Base-by-base conservation (phyloP, 35 echinoderm and acorn worm species). In the Anneissia japonica region DNA sequence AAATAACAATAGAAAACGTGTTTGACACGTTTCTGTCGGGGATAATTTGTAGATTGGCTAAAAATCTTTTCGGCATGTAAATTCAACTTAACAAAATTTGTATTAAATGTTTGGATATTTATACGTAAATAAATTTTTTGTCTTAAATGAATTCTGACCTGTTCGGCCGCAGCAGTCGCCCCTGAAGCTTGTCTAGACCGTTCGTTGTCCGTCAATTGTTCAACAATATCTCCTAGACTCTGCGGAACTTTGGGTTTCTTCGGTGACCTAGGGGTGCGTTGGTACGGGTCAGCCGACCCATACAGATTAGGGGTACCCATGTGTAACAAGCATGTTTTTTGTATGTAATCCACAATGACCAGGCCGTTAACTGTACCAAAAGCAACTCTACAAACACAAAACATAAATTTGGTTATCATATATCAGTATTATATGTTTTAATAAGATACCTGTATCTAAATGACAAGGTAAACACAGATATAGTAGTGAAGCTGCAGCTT, bases 281-380 rank as follows among this genome's bases (percentile, higher is more conserved):
- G 92, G 82, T 99, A 99, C 32, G 96, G 96, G 46, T 99, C 96
- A 19, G 92, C 92, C 46, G 96, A 99, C 5, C 96, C 96, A 39
- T 99, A 99, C 55, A 99, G 92, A 75, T 99, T 92, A 26, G 96
- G 96, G 36, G 95, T 98, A 32, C 96, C 96, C 96, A 99, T 99
- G 82, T 94, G 94, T 23, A 99, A 80, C 35, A 99, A 84, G 35
- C 96, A 94, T 3, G 89, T 94, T 76, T 91, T 93, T 84, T 99
- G 96, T 37, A 99, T 85, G 89, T 88, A 91, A 79, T 99, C 96
- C 5, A 99, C 96, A 14, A 99, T 99, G 11, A 88, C 96, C 46
- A 99, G 81, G 41, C 96, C 96, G 77, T 91, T 94, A 0, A 75
- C 82, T 26, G 96, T 99, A 41, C 96, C 96, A 92, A 99, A 89